Conservation (phyloP, 1,140 invertebrate genomes). For the Drosophila kurseongensis region DNA sequence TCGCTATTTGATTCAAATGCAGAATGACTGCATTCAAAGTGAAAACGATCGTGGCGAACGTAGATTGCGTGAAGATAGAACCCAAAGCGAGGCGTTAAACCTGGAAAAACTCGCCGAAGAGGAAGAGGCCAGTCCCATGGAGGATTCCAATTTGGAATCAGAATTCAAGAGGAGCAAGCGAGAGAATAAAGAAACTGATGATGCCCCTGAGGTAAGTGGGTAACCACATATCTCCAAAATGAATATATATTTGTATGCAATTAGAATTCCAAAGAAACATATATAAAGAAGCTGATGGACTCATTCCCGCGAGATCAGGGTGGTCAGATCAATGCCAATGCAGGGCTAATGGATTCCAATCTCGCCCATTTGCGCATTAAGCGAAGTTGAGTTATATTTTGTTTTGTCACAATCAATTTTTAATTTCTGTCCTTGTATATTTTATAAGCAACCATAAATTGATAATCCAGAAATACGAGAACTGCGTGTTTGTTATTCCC, state of each 20-base stretch:
- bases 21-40: conserved; percentile 40
- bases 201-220: conserved; percentile 55
- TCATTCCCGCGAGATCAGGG: conserved; percentile 66
- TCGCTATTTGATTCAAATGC: conserved; percentile 46
- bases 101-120: conserved; percentile 28
- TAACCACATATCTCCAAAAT: neutral
- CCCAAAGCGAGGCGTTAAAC: conserved; percentile 43
- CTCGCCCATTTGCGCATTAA: conserved; percentile 56
- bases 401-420: neutral
- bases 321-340: conserved; percentile 47
- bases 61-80: conserved; percentile 31
- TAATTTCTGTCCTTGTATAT: conserved; percentile 8
- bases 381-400: conserved; percentile 51
- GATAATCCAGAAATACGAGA: neutral
- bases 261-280: conserved; percentile 60
- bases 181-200: conserved; percentile 41
- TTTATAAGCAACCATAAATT: conserved; percentile 7
- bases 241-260: neutral
- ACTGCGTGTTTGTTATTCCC: neutral
- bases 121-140: neutral
- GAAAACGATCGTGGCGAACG: conserved; percentile 27
- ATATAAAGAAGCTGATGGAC: conserved; percentile 69
- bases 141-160: neutral
- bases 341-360: conserved; percentile 30
- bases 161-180: conserved; percentile 51